These are phyloP conservation scores for Drosophila miranda DNA, from an alignment of 1,140 invertebrate species.

Conservation along the genomic window DNA sequence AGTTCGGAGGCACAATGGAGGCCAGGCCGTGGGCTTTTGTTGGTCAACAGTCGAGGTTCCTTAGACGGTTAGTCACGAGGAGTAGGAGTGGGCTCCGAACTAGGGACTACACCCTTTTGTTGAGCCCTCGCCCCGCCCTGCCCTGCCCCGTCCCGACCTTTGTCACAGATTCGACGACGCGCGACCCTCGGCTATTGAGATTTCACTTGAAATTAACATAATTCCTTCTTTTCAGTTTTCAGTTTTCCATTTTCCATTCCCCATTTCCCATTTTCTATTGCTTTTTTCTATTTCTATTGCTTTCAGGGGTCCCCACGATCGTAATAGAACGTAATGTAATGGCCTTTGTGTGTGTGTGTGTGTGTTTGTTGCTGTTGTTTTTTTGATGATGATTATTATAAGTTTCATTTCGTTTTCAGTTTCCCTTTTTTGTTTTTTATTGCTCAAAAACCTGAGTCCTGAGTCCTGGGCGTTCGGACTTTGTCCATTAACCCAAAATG, in stretches of 20 bases:
- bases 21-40: conserved; percentile 19
- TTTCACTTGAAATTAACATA: conserved; percentile 79
- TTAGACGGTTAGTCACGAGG: conserved; percentile 61
- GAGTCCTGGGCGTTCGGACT: conserved; percentile 26
- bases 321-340: conserved; percentile 71
- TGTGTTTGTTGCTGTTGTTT: too few relatives aligned
- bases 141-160: conserved; percentile 15
- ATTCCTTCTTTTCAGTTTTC: conserved; percentile 61
- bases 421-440: conserved; percentile 68
- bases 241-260: conserved; percentile 1
- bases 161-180: conserved; percentile 58
- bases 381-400: conserved; percentile 61
- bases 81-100: conserved; percentile 25
- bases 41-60: conserved; percentile 38
- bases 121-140: neutral
- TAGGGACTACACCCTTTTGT: conserved; percentile 14
- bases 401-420: conserved; percentile 56
- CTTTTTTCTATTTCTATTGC: conserved; percentile 6
- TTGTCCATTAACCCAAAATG: conserved; percentile 68
- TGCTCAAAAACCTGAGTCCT: conserved; percentile 37
- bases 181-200: conserved; percentile 23
- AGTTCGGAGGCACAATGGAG: conserved; percentile 1
- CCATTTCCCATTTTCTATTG: conserved; percentile 5
- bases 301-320: conserved; percentile 44
- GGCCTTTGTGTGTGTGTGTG: conserved; percentile 37